A percentile compares a stretch with the other conserved stretches of the same genome.
These are phyloP conservation scores for Dallia pectoralis DNA, from an alignment of 2,797 vertebrate genomes.

Conservation along the genomic window DNA sequence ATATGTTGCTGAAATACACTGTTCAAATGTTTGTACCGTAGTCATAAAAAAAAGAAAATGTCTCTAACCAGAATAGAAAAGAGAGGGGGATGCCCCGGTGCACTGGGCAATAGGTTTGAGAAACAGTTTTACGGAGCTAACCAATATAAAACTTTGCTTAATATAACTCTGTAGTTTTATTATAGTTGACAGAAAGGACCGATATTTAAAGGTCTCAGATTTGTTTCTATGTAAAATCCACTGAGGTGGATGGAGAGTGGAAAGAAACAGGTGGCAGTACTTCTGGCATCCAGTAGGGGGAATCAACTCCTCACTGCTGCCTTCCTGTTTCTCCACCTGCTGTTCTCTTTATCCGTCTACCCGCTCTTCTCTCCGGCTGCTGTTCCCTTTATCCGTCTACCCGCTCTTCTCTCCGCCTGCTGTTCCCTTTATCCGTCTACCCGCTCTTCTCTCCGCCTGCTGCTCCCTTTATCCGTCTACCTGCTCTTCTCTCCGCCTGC, in stretches of 20 bases:
- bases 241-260: constrained; percentile 22
- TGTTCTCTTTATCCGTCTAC: constrained; percentile 6
- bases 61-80: too few relatives aligned
- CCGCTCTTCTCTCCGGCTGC: constrained; percentile 9
- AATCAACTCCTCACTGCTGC: constrained; percentile 72
- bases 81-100: too few relatives aligned
- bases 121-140: neutral
- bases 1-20: too few relatives aligned
- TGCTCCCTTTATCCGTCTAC: too few relatives aligned
- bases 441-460: constrained; percentile 8
- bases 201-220: neutral
- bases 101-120: too few relatives aligned
- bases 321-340: constrained; percentile 31
- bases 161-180: neutral
- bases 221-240: constrained; percentile 9
- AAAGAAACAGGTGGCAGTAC: constrained; percentile 43
- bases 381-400: too few relatives aligned
- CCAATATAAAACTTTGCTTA: neutral
- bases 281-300: constrained; percentile 80
- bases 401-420: constrained; percentile 29
- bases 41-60: too few relatives aligned
- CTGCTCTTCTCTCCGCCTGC: constrained; percentile 29
- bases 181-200: neutral
- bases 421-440: constrained; percentile 7
- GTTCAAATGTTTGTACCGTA: too few relatives aligned